Base-by-base conservation (phyloP, 2,113 vertebrate species). In the Sprattus sprattus region DNA sequence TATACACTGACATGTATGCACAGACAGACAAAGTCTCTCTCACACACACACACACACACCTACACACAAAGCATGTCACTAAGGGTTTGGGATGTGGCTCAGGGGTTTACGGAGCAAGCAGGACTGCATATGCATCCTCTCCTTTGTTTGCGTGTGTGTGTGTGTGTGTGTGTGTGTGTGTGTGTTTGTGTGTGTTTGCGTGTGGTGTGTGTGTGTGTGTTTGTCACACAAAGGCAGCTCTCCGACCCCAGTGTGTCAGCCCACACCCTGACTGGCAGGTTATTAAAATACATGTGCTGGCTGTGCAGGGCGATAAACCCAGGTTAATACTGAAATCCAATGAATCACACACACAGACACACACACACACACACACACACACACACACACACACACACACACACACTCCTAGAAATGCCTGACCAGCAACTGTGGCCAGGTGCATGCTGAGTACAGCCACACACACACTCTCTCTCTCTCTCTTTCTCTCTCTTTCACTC, bases 231-330 rank as follows among this genome's bases (percentile, higher is more conserved):
- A n/a, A n/a, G n/a, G n/a, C n/a, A n/a, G n/a, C n/a, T n/a, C n/a
- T n/a, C n/a, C n/a, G n/a, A n/a, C n/a, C n/a, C n/a, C n/a, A n/a
- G n/a, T n/a, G 39, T 39, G 39, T 39, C n/a, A 78, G 28, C 71
- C 4, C 10, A 15, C 10, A 78, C 10, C 39, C 82, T 9, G 25
- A 81, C 89, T 71, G 10, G 78, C 45, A 0, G 85, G 86, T 91
- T 91, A 91, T 94, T 78, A 78, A 78, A 78, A 78, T 39, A 32
- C 71, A 78, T 44, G 16, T 78, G 71, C 71, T 78, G 71, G 71
- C 71, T 39, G 32, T 78, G 71, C 28, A 78, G 71, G 32, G 13
- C 11, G 11, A 78, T 32, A 78, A 78, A 78, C 10, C 90, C 91
- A 90, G 91, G 91, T 92, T 78, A 78, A 78, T 78, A 15, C 28